These are phyloP conservation scores for Xenus cinereus DNA, from an alignment of 2,113 vertebrate species.

Conservation along the genomic window DNA sequence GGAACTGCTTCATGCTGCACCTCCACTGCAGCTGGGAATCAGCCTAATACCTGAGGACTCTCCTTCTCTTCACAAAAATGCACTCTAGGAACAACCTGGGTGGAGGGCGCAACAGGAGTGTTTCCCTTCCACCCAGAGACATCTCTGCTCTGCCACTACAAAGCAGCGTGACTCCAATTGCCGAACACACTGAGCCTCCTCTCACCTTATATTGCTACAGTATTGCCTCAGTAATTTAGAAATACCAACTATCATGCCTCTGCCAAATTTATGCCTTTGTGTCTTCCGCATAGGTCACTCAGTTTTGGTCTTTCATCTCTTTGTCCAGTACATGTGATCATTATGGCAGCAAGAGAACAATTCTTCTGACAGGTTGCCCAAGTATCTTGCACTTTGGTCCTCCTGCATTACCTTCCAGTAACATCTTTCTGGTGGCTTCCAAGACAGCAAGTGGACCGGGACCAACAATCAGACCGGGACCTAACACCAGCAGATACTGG, in stretches of 20 bases:
- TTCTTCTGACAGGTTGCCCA: background rate
- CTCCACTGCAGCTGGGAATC: background rate
- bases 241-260: background rate
- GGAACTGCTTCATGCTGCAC: background rate
- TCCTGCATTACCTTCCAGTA: background rate
- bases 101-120: rapidly evolving
- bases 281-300: background rate
- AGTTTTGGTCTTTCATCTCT: background rate
- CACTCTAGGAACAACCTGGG: background rate
- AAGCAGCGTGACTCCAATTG: background rate
- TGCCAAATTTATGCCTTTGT: background rate
- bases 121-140: background rate
- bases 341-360: background rate
- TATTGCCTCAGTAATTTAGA: background rate
- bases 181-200: background rate
- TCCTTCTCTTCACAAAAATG: background rate
- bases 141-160: background rate
- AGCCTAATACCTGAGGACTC: background rate
- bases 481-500: background rate
- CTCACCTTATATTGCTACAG: background rate
- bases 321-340: background rate
- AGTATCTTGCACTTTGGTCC: background rate
- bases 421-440: background rate
- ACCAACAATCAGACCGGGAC: no score
- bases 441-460: no score